Evolutionary conservation across 2,797 vertebrate species (phyloP).

Genomic region (Apodemus agrarius): DNA sequence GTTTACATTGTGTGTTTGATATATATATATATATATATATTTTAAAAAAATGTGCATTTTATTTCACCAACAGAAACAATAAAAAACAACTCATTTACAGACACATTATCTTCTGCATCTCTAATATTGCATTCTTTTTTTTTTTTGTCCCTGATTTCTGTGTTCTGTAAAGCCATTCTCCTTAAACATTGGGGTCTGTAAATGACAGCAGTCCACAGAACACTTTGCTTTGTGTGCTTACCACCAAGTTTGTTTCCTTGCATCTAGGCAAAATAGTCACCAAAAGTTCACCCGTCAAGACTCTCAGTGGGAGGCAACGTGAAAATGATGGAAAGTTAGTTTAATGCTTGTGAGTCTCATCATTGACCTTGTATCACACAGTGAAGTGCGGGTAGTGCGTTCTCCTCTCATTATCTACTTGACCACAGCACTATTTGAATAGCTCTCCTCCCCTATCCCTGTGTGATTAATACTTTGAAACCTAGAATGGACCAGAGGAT

Average conservation of each 20-base stretch:
- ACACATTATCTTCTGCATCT: background rate
- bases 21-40: conserved; percentile 5
- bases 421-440: background rate
- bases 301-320: background rate
- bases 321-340: conserved; percentile 34
- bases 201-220: background rate
- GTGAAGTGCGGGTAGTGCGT: background rate
- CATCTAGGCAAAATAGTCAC: conserved; percentile 22
- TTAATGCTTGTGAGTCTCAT: background rate
- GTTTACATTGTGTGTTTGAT: conserved; percentile 52
- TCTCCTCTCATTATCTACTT: conserved; percentile 34
- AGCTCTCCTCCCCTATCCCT: background rate
- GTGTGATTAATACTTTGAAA: background rate
- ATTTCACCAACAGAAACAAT: conserved; percentile 26
- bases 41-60: conserved; percentile 39
- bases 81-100: background rate
- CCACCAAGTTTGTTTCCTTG: conserved; percentile 14
- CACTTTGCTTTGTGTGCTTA: background rate
- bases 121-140: background rate
- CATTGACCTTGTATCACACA: conserved; percentile 4
- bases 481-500: background rate
- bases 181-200: background rate
- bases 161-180: conserved; percentile 1
- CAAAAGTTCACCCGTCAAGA: background rate
- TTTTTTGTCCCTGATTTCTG: background rate